Conservation (phyloP, 2,797 vertebrate species). For the Eospalax fontanierii region DNA sequence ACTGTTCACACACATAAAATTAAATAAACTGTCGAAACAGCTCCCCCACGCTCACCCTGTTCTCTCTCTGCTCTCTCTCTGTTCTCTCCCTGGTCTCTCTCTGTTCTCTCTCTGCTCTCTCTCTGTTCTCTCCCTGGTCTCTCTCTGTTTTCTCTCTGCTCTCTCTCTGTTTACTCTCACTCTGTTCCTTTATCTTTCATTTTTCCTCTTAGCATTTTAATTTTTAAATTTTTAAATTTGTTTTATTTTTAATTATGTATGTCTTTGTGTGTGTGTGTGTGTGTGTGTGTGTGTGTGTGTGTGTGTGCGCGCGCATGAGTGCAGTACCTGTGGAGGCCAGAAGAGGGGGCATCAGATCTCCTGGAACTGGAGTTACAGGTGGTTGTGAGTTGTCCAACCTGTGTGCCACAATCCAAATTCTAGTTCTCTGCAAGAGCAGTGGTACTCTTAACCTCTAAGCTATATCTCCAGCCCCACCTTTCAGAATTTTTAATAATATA, state of each 20-base stretch:
- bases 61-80: no score
- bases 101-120: no score
- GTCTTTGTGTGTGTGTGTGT: not conserved
- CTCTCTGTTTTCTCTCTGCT: no score
- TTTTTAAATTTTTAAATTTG: not conserved
- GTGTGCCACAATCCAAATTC: not conserved
- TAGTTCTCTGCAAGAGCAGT: no score
- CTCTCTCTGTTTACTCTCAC: no score
- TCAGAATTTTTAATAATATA: not conserved
- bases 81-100: no score
- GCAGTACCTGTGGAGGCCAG: not conserved
- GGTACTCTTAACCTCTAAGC: not conserved
- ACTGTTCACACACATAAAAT: no score
- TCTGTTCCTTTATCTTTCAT: not conserved
- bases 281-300: not conserved
- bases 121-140: no score
- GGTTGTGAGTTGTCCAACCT: not conserved
- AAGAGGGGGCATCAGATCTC: not conserved
- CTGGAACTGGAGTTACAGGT: not conserved
- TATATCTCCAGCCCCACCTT: not conserved
- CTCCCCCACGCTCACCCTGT: not conserved
- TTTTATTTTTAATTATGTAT: not conserved
- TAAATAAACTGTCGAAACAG: not conserved
- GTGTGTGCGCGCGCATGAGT: not conserved
- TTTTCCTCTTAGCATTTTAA: slow-evolving; percentile 11